Evolutionary conservation across 2,797 vertebrate species (phyloP), one percentile per base, ranked within the genome.

Genomic region (Psittacula echo): DNA sequence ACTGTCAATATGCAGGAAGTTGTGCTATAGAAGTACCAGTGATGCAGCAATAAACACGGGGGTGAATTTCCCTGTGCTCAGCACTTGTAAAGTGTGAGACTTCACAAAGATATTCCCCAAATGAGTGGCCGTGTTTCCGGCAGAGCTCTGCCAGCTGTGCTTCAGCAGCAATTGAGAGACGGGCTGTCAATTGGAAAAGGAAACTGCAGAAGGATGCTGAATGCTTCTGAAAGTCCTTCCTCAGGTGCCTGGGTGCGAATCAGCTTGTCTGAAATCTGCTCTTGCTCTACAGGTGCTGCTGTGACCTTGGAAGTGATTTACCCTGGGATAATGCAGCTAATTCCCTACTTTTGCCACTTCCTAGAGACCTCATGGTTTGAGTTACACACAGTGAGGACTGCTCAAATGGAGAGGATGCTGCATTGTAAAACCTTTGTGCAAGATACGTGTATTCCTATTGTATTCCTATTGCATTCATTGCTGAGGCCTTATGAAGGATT

Each of bases 131-230:
- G 3, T 23, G 15, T 62, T 93, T 95, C 84, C 45, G 34, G 83
- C 44, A 23, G 82, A 58, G 56, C 73, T 87, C 85, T 85, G 80
- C 77, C 93, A 88, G 93, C 90, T 96, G 90, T 39, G 89, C 81
- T 32, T 80, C 86, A 70, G 94, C 94, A 87, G 92, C 89, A 89
- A 37, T 58, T 48, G 78, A 94, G 86, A 45, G n/a, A 1, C n/a
- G 15, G 91, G 74, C 41, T 82, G 78, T 21, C 58, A 9, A 67
- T 76, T 29, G 44, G 91, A 19, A 77, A 48, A 87, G 82, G 83
- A 68, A 93, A 66, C 81, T 61, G 83, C 73, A 44, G 95, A 37
- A 92, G 84, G 80, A 45, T 82, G 94, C 86, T 66, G 84, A 95
- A 3, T 37, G 1, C 84, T 82, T 87, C 37, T 42, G 61, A 48